phyloP scores from a whole-genome alignment of 1,140 invertebrate genomes.

The Papilio polytes region DNA sequence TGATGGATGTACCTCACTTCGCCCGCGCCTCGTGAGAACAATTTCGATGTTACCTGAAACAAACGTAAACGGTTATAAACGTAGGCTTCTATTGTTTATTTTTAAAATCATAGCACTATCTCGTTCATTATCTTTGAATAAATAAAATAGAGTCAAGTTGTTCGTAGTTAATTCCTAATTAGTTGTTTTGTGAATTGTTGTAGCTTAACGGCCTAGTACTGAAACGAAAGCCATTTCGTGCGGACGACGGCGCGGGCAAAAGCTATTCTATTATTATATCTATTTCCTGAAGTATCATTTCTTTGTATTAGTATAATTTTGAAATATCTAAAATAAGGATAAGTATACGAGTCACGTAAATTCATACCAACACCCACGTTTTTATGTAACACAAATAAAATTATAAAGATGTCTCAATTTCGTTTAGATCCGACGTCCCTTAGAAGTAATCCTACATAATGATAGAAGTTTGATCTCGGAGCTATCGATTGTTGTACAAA shows the following conservation, averaged over 20 bases:
- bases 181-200: too few relatives aligned
- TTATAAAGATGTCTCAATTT: conserved; percentile 30
- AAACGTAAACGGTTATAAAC: neutral
- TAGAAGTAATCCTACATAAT: conserved; percentile 31
- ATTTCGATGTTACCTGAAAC: neutral
- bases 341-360: neutral
- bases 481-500: neutral
- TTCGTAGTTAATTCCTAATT: too few relatives aligned
- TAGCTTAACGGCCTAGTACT: too few relatives aligned
- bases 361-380: conserved; percentile 24
- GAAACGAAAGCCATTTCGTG: too few relatives aligned
- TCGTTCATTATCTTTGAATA: too few relatives aligned
- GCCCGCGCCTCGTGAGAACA: conserved; percentile 16
- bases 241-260: too few relatives aligned
- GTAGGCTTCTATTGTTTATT: neutral
- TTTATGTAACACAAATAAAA: neutral
- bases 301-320: too few relatives aligned
- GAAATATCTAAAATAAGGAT: too few relatives aligned
- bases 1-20: conserved; percentile 1
- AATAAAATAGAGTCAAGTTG: too few relatives aligned
- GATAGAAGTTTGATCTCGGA: neutral
- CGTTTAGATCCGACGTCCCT: neutral
- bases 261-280: too few relatives aligned
- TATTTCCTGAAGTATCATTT: too few relatives aligned
- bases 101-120: neutral